phyloP scores from a whole-genome alignment of 2,888 invertebrate genomes.

The Ennomos fuscantarius region DNA sequence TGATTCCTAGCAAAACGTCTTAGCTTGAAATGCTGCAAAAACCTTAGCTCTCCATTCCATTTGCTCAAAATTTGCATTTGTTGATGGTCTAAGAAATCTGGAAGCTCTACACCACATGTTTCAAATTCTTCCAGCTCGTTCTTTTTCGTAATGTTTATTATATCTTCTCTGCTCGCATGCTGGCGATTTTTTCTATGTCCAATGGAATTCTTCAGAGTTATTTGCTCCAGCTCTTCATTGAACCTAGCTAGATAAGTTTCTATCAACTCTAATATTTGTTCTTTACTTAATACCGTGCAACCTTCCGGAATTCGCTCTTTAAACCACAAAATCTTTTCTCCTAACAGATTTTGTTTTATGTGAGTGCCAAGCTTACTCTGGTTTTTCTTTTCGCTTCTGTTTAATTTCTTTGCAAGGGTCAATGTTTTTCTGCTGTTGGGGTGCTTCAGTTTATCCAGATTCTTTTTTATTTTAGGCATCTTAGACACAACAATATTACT shows the following conservation, averaged over 20 bases:
- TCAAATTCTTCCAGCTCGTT: constrained; percentile 90
- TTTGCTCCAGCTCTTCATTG: constrained; percentile 92
- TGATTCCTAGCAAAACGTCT: constrained; percentile 82
- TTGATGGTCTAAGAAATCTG: constrained; percentile 86
- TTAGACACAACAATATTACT: no score
- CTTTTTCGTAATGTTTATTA: constrained; percentile 90
- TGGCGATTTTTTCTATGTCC: constrained; percentile 90
- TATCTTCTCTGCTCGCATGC: constrained; percentile 92
- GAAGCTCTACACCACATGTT: constrained; percentile 92
- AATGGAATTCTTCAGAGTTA: constrained; percentile 91
- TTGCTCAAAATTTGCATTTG: constrained; percentile 86
- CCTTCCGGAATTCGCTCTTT: constrained; percentile 86
- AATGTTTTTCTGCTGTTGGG: constrained; percentile 94
- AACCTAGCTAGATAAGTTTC: constrained; percentile 85
- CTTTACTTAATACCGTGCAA: constrained; percentile 82
- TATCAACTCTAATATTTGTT: constrained; percentile 85
- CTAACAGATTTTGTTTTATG: constrained; percentile 89
- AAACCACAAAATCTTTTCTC: constrained; percentile 93
- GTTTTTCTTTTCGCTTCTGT: constrained; percentile 86
- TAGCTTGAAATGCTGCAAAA: constrained; percentile 87
- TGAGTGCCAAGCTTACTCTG: constrained; percentile 87
- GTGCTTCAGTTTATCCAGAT: constrained; percentile 87
- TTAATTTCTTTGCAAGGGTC: constrained; percentile 89
- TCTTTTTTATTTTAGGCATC: constrained; percentile 74
- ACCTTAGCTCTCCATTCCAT: constrained; percentile 89